phyloP scores from a whole-genome alignment of 2,113 vertebrate genomes.

The Hylia prasina region DNA sequence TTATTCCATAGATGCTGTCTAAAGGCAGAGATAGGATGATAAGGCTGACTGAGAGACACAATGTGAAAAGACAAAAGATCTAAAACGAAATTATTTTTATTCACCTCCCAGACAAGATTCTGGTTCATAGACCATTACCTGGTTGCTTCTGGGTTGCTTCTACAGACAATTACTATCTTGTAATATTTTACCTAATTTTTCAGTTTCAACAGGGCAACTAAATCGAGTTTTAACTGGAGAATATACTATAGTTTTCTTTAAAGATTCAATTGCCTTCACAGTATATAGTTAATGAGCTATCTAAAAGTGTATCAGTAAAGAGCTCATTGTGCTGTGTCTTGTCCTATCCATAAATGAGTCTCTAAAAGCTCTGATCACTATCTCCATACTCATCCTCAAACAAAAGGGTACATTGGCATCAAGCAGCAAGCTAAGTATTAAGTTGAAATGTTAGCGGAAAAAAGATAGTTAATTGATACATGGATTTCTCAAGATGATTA shows the following conservation, averaged over 20 bases:
- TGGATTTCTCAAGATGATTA: background rate
- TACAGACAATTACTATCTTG: background rate
- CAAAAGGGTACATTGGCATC: background rate
- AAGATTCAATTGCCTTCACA: constrained; percentile 5
- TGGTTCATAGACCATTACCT: background rate
- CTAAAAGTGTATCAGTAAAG: constrained; percentile 8
- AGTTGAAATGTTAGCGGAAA: background rate
- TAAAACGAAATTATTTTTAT: background rate
- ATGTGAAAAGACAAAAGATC: background rate
- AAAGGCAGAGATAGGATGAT: background rate
- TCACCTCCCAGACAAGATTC: background rate
- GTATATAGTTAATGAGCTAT: constrained; percentile 11
- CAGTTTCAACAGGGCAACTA: background rate
- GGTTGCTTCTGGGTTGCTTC: background rate
- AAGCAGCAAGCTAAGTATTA: background rate
- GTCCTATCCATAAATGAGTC: background rate
- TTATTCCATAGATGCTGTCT: background rate
- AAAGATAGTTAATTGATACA: background rate
- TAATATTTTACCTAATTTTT: background rate
- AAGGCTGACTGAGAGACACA: background rate
- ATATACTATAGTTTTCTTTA: background rate
- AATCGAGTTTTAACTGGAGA: background rate
- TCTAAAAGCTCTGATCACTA: constrained; percentile 10
- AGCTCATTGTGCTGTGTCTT: background rate
- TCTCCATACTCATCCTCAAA: background rate